phyloP scores from a whole-genome alignment of 2,888 invertebrate genomes.

The Tenthredo mesomela region DNA sequence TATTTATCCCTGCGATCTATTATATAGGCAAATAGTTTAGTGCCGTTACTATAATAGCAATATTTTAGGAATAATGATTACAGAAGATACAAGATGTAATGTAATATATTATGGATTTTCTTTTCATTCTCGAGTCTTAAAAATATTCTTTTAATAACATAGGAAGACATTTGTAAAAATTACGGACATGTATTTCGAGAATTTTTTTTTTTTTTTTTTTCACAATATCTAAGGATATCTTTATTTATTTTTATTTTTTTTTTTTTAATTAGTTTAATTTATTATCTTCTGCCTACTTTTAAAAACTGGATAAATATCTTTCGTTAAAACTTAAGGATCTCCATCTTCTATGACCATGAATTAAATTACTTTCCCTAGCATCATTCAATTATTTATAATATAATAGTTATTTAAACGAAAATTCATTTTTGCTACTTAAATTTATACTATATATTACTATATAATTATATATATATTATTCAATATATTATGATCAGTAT shows the following conservation, averaged over 20 bases:
- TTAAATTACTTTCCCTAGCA: not conserved
- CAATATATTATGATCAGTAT: not conserved
- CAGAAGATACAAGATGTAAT: not conserved
- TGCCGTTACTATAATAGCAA: conserved; percentile 20
- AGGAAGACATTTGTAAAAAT: conserved; percentile 25
- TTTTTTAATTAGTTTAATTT: too few species aligned
- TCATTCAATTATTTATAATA: not conserved
- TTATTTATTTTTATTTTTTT: not conserved
- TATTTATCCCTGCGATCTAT: not conserved
- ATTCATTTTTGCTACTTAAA: not conserved
- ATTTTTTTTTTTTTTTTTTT: too few species aligned
- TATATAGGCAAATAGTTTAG: conserved; percentile 14
- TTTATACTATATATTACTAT: not conserved
- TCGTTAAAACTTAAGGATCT: not conserved
- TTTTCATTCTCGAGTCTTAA: not conserved
- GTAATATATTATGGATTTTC: not conserved
- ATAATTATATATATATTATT: not conserved
- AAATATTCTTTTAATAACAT: not conserved
- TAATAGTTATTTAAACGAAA: not conserved
- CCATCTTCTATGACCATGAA: not conserved
- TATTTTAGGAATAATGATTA: not conserved
- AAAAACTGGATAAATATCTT: not conserved
- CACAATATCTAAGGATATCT: not conserved
- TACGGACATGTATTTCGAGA: not conserved
- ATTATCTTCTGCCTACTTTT: not conserved